Conservation (phyloP, 2,113 vertebrate genomes). For the Coturnix japonica region DNA sequence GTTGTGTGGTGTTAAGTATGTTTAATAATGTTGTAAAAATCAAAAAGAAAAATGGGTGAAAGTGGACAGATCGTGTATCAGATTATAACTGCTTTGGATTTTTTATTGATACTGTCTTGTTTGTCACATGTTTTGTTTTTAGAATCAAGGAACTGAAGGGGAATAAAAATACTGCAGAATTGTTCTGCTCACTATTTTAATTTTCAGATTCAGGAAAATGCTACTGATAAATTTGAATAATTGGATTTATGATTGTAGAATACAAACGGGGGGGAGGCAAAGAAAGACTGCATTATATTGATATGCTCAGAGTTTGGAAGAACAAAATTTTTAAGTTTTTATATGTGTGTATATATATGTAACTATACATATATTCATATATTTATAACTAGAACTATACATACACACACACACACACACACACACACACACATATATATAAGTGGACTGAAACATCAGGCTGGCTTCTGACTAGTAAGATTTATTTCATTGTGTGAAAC, state of each 20-base stretch:
- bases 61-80: background rate
- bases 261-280: background rate
- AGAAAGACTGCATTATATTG: background rate
- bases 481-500: background rate
- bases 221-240: background rate
- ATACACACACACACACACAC: too few species aligned
- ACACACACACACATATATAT: too few species aligned
- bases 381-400: too few species aligned
- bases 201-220: background rate
- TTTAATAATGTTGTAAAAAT: background rate
- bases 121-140: background rate
- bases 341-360: too few species aligned
- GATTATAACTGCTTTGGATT: background rate
- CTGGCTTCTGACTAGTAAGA: background rate
- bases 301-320: background rate
- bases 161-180: background rate
- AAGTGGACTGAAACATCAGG: background rate
- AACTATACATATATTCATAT: too few species aligned
- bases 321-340: background rate
- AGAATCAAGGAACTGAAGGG: background rate
- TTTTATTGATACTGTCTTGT: background rate
- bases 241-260: background rate
- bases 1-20: background rate
- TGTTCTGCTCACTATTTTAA: background rate
- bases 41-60: background rate